Evolutionary conservation across 2,888 invertebrate species (phyloP).

Genomic region (Cordilura impudica): DNA sequence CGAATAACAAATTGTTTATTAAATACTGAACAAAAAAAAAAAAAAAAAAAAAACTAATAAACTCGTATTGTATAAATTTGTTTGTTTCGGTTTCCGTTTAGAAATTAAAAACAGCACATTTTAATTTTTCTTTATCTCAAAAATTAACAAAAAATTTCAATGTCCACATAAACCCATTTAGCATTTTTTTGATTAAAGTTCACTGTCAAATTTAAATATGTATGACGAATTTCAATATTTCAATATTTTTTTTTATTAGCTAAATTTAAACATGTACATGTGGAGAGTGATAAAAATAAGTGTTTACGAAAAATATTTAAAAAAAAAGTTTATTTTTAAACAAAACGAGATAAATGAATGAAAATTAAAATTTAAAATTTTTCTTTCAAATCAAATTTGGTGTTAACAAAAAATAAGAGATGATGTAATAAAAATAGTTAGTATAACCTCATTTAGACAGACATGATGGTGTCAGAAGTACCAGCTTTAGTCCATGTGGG

Average conservation of each 20-base stretch:
- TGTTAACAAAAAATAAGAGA: no score
- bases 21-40: background rate
- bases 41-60: no score
- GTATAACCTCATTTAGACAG: no score
- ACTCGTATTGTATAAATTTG: background rate
- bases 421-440: no score
- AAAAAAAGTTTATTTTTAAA: background rate
- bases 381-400: no score
- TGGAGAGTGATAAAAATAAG: background rate
- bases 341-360: no score
- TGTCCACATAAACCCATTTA: background rate
- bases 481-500: no score
- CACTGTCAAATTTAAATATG: background rate
- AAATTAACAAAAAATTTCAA: background rate
- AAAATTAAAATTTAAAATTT: no score
- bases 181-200: background rate
- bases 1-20: background rate
- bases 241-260: conserved; percentile 16
- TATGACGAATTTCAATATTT: conserved; percentile 23
- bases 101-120: background rate
- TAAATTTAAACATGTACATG: background rate
- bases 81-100: background rate
- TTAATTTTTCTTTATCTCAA: background rate
- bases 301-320: background rate
- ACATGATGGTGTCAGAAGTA: no score